Conservation (phyloP, 2,797 vertebrate species). For the Thaleichthys pacificus region DNA sequence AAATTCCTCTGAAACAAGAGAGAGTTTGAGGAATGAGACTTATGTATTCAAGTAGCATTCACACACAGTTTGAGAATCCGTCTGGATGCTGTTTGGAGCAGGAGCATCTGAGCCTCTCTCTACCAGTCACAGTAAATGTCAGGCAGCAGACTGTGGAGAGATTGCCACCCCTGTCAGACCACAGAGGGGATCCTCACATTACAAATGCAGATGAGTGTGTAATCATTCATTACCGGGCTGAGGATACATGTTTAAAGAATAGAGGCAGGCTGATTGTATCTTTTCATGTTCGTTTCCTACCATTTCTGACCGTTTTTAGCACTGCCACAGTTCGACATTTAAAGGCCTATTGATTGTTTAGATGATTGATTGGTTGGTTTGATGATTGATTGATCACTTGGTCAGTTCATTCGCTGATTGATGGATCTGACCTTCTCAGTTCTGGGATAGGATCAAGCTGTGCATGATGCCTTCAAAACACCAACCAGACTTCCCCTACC, state of each 20-base stretch:
- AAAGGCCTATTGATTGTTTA: neutral
- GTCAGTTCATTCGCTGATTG: neutral
- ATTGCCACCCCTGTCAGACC: no score
- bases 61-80: neutral
- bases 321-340: no score
- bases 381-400: neutral
- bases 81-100: constrained; percentile 8
- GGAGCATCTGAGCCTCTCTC: constrained; percentile 19
- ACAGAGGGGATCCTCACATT: neutral
- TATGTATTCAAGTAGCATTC: no score
- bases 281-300: neutral
- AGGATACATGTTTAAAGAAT: neutral
- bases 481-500: constrained; percentile 90
- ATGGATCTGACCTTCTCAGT: constrained; percentile 66
- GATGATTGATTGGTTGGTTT: neutral
- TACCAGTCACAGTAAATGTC: constrained; percentile 17
- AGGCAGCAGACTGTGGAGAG: neutral
- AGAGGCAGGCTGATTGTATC: neutral
- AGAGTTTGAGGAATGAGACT: constrained; percentile 5
- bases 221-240: neutral
- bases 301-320: no score
- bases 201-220: no score
- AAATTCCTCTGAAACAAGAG: neutral
- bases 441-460: constrained; percentile 96
- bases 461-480: constrained; percentile 97